Base-by-base conservation (phyloP, 2,888 invertebrate species). In the Trissolcus brochymenae region DNA sequence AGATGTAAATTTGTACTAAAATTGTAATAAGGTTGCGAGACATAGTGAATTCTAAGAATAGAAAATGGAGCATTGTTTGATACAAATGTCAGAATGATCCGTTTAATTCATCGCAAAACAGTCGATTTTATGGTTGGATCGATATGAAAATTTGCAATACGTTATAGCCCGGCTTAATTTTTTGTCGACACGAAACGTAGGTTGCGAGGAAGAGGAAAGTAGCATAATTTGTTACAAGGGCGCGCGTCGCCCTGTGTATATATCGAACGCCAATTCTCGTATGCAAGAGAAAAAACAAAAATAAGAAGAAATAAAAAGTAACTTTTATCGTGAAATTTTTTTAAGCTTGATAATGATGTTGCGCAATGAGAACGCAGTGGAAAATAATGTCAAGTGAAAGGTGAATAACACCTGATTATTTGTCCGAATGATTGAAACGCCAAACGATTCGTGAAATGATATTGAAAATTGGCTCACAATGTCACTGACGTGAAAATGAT, bases 21-120 rank as follows among this genome's bases (percentile, higher is more conserved):
- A 49, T 40, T 68, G 50, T 35, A 35, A 51, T 16, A 73, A 71
- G 61, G 35, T 74, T 61, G 25, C 29, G 17, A 40, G 40, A 46
- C 54, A 55, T 64, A 67, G 50, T 71, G 56, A 43, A 49, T 59
- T 64, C 70, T 60, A 67, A 67, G 54, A 74, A 75, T 71, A 67
- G 71, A 75, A 67, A 64, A 75, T 70, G 29, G 64, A 68, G 50
- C 76, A 57, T 43, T 68, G 29, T 64, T 51, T 60, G 72, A 77
- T 72, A 67, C 64, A 72, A 77, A 72, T 72, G 72, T 77, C 76
- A 72, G 61, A 72, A 62, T 67, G 67, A 67, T 68, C 64, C 40
- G 49, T 65, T 65, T 67, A 59, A 68, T 72, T 67, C 57, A 43
- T 62, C 7, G 41, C 43, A 60, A 53, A 53, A 43, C 13, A 71